A percentile compares a stretch with the other conserved stretches of the same genome.
phyloP scores from a whole-genome alignment of 2,113 vertebrate species.

The Brachyistius frenatus region DNA sequence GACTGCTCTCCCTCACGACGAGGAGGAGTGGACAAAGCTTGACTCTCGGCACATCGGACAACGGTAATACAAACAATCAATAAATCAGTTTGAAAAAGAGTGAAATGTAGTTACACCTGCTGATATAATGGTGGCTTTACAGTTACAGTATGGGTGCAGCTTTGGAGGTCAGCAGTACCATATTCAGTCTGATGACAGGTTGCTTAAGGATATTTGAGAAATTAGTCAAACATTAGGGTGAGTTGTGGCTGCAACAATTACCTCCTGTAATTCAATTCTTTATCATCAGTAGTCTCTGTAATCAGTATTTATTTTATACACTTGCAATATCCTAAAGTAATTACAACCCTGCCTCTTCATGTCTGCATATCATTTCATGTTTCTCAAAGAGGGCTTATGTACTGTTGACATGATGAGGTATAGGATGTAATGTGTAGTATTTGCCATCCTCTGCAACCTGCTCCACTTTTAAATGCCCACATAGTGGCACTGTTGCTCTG shows the following conservation, averaged over 20 bases:
- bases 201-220: no score
- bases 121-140: background rate
- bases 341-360: background rate
- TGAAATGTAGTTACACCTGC: background rate
- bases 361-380: background rate
- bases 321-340: background rate
- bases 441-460: constrained; percentile 70
- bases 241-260: no score
- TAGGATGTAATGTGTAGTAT: constrained; percentile 67
- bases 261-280: no score
- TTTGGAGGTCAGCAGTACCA: background rate
- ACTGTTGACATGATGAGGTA: background rate
- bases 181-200: background rate
- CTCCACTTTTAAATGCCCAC: constrained; percentile 55
- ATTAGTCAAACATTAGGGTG: background rate
- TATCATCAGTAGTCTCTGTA: no score
- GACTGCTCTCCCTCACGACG: constrained; percentile 80
- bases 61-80: constrained; percentile 75
- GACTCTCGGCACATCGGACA: constrained; percentile 64
- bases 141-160: background rate
- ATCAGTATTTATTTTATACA: no score
- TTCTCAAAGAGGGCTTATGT: background rate
- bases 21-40: constrained; percentile 78
- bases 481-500: constrained; percentile 77
- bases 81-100: background rate